Evolutionary conservation across 1,140 invertebrate genomes (phyloP), one percentile per base, ranked within the genome.

Genomic region (Hyposmocoma kahamanoa): DNA sequence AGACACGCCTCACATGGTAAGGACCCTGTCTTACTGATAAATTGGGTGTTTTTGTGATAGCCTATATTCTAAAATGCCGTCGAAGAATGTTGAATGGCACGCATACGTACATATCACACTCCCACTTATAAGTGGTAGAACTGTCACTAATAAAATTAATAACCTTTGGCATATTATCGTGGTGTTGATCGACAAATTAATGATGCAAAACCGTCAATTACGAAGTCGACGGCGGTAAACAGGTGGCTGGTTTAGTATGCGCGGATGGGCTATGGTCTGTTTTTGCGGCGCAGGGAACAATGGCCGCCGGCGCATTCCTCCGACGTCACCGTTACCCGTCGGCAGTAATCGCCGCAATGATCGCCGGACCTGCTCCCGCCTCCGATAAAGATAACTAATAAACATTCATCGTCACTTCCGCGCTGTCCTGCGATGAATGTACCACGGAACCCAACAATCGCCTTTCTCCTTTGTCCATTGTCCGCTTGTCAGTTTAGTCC

Each of bases 261-360:
- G 60, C 47, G 51, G 62, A 53, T 60, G 59, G 52, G 47, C 55
- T 55, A 66, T 69, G 66, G 59, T 73, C 68, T 52, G 72, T 76
- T 78, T 77, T 75, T 79, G 61, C 66, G 57, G 48, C 32, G 50
- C 49, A 47, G 59, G 71, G 57, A 84, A 84, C 76, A 84, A 82
- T 80, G 72, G 72, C 66, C 67, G 64, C 47, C 59, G 53, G 59
- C 65, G 61, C 55, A 82, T 82, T 80, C 78, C 74, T 58, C 49
- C 63, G 39, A 56, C 55, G 61, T 58, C 70, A 73, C 77, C 75
- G 75, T 84, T 81, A 81, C 50, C 48, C 56, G 53, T 53, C 47
- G 56, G 59, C 50, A 59, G 62, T 71, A 67, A 71, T 73, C 57
- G 66, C 52, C 52, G 63, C 64, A 53, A 67, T 57, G 50, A 51